Conservation (phyloP, 2,888 invertebrate genomes). For the Heliconius ismenius region DNA sequence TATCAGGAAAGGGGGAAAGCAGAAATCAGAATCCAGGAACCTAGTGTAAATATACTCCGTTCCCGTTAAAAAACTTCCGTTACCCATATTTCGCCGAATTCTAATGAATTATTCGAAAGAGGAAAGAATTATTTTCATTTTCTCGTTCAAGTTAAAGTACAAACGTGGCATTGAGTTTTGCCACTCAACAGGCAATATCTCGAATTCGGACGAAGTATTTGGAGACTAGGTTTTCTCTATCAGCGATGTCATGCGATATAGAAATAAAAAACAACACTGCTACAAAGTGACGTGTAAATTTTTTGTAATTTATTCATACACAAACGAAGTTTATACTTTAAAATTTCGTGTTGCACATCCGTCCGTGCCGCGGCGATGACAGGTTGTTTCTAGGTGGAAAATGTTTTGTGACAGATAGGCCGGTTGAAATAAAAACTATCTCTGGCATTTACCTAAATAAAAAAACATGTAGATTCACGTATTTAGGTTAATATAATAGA, state of each 20-base stretch:
- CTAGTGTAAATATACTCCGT: too few species aligned
- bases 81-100: too few species aligned
- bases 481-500: not conserved
- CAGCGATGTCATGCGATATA: not conserved
- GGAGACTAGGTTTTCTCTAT: not conserved
- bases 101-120: too few species aligned
- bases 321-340: constrained; percentile 3
- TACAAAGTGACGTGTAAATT: not conserved
- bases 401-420: not conserved
- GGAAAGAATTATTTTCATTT: too few species aligned
- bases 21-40: too few species aligned
- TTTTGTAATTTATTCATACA: not conserved
- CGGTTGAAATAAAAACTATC: not conserved
- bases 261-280: not conserved
- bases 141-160: too few species aligned
- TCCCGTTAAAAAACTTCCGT: too few species aligned
- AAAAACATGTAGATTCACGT: not conserved
- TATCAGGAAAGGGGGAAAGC: too few species aligned
- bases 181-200: too few species aligned
- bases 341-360: not conserved
- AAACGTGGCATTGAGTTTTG: too few species aligned
- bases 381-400: not conserved
- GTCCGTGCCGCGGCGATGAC: not conserved
- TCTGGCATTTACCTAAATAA: not conserved
- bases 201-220: too few species aligned